Evolutionary conservation across 2,888 invertebrate genomes (phyloP).

Genomic region (Pandemis corylana): DNA sequence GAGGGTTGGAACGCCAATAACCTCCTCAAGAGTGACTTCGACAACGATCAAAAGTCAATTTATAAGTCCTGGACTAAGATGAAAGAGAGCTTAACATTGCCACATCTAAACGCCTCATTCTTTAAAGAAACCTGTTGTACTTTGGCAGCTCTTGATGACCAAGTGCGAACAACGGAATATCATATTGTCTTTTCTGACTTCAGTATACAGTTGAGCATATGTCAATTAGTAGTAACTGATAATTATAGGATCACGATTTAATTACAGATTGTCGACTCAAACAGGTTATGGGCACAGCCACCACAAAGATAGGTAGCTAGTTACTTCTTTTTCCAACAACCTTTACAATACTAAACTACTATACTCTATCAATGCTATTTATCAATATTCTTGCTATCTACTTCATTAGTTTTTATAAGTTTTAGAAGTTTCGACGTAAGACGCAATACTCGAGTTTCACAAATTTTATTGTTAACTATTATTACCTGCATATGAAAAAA

Average conservation of each 20-base stretch:
- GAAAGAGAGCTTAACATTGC: neutral
- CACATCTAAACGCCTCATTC: neutral
- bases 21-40: neutral
- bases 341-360: too few relatives aligned
- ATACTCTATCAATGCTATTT: too few relatives aligned
- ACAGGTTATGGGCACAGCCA: too few relatives aligned
- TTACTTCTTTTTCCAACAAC: too few relatives aligned
- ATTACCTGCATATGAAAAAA: too few relatives aligned
- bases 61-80: neutral
- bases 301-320: too few relatives aligned
- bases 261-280: neutral
- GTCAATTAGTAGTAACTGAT: neutral
- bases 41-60: neutral
- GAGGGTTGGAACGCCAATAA: neutral
- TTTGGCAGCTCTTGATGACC: neutral
- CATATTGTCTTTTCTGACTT: neutral
- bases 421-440: too few relatives aligned
- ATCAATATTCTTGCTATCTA: too few relatives aligned
- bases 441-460: too few relatives aligned
- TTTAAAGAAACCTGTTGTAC: constrained; percentile 6
- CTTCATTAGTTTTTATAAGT: too few relatives aligned
- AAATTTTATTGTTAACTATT: too few relatives aligned
- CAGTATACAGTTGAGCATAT: neutral
- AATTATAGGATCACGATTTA: neutral
- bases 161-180: constrained; percentile 4